These are phyloP conservation scores for Hydra vulgaris DNA, from an alignment of 30 jellyfish, hydroid and myxozoan genomes.

Conservation along the genomic window DNA sequence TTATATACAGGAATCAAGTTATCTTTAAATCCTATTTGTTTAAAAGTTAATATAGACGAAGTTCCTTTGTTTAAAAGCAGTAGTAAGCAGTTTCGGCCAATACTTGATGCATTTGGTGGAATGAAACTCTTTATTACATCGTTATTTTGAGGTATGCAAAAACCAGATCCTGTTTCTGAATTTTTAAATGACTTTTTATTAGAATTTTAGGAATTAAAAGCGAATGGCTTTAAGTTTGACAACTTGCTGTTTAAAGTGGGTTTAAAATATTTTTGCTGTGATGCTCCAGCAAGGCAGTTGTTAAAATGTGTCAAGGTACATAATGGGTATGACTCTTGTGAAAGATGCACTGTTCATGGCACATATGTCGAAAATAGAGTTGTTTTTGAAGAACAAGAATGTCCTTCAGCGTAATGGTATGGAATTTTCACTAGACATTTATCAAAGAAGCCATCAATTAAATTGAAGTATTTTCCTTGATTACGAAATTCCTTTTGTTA, in stretches of 20 bases:
- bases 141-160: not conserved
- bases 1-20: not conserved
- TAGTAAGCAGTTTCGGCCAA: not conserved
- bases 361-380: constrained; percentile 9
- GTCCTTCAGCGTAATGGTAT: constrained; percentile 4
- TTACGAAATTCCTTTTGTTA: constrained; percentile 19
- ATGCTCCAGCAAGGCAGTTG: constrained; percentile 49
- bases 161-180: not conserved
- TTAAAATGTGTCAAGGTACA: constrained; percentile 26
- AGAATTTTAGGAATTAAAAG: not conserved
- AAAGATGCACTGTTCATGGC: constrained; percentile 41
- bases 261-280: constrained; percentile 10
- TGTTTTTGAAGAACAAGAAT: constrained; percentile 5
- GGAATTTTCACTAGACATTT: not conserved
- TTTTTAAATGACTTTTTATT: not conserved
- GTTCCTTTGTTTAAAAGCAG: not conserved
- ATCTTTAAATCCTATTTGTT: not conserved
- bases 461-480: constrained; percentile 14
- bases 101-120: not conserved
- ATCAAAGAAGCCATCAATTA: constrained; percentile 15
- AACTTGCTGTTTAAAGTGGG: not conserved
- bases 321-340: constrained; percentile 42
- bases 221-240: not conserved
- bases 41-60: not conserved
- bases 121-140: not conserved